These are phyloP conservation scores for Pedetes capensis DNA, from an alignment of 2,113 vertebrate genomes.

Conservation along the genomic window DNA sequence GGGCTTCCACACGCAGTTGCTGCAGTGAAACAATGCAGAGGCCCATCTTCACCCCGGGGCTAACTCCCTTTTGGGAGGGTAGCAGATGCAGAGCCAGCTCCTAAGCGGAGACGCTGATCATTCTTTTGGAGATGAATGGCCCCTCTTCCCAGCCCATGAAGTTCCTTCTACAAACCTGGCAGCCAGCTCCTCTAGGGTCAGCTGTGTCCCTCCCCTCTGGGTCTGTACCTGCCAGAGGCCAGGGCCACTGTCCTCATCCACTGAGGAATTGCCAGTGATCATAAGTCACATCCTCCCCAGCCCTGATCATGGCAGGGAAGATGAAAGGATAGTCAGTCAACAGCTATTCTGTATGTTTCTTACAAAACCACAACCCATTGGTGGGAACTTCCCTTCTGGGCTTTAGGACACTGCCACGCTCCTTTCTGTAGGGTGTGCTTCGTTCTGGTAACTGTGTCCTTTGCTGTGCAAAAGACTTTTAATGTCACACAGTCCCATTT, in stretches of 20 bases:
- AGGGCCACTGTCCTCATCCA: not conserved
- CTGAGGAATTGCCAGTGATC: not conserved
- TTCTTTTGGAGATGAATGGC: not conserved
- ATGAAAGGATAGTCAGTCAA: not conserved
- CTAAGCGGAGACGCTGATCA: not conserved
- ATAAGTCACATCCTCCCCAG: not conserved
- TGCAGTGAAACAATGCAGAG: not conserved
- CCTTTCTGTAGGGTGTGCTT: not conserved
- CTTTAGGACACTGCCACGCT: fast-evolving
- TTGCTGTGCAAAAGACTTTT: too few species aligned
- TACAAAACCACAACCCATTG: not conserved
- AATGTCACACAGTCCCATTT: too few species aligned
- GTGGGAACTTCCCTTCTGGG: not conserved
- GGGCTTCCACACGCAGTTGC: not conserved
- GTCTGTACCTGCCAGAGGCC: not conserved
- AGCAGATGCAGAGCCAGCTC: fast-evolving
- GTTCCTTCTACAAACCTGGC: not conserved
- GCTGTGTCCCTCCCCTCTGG: not conserved
- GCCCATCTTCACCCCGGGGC: not conserved
- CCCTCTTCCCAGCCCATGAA: not conserved
- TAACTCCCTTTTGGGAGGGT: not conserved
- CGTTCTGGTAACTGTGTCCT: too few species aligned
- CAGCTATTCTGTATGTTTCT: not conserved
- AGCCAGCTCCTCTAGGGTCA: not conserved
- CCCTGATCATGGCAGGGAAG: not conserved